Percentiles rank a stretch among this genome's conserved stretches.
phyloP scores from a whole-genome alignment of 2,113 vertebrate species.

The Phasianus colchicus region DNA sequence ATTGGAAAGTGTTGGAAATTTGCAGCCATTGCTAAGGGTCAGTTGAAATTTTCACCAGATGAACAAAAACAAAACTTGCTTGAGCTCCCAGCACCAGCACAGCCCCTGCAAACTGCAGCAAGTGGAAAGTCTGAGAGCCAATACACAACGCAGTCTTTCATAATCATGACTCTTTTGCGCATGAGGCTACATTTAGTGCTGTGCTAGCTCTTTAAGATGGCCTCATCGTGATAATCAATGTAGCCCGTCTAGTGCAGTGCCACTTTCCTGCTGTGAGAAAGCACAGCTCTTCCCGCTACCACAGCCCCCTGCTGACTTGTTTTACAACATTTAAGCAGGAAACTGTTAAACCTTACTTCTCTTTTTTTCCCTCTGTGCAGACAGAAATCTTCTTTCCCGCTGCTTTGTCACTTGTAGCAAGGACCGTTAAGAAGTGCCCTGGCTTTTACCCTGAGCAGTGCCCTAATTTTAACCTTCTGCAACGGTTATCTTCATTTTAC shows the following conservation, averaged over 20 bases:
- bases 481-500: slow-evolving; percentile 69
- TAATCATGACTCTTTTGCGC: slow-evolving; percentile 6
- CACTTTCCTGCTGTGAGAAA: slow-evolving; percentile 43
- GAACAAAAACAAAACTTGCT: background rate
- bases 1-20: background rate
- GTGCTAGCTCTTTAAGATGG: slow-evolving; percentile 38
- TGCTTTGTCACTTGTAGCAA: slow-evolving; percentile 48
- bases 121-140: slow-evolving; percentile 10
- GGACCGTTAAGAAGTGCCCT: slow-evolving; percentile 46
- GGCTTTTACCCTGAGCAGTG: slow-evolving; percentile 52
- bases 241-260: slow-evolving; percentile 16
- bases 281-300: slow-evolving; percentile 21
- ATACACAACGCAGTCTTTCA: background rate
- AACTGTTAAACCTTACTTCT: slow-evolving; percentile 72
- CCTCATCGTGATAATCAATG: slow-evolving; percentile 25
- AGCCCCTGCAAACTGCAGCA: background rate
- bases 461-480: slow-evolving; percentile 72
- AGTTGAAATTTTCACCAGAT: background rate
- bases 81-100: background rate
- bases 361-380: slow-evolving; percentile 41
- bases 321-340: slow-evolving; percentile 67
- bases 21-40: background rate
- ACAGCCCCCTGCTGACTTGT: slow-evolving; percentile 58
- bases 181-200: slow-evolving; percentile 8
- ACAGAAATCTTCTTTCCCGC: slow-evolving; percentile 59